Conservation (phyloP, 2,888 invertebrate species). For the Metacarcinus magister region DNA sequence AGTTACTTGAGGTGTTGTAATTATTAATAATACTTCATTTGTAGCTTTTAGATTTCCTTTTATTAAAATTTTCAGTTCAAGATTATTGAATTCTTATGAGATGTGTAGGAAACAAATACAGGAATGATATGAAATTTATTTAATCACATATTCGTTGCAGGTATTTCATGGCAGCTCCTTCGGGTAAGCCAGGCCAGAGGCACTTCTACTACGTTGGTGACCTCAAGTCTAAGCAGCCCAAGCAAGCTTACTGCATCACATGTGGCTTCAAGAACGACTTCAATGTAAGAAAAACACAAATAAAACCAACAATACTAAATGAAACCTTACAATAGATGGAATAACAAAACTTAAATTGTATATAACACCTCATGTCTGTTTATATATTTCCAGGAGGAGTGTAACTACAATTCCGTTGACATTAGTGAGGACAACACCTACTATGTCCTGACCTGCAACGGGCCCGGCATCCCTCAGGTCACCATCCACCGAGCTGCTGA, state of each 20-base stretch:
- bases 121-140: neutral
- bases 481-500: constrained; percentile 81
- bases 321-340: too few species aligned
- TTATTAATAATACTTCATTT: too few species aligned
- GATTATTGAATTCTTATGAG: too few species aligned
- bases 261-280: constrained; percentile 87
- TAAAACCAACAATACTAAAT: neutral
- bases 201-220: constrained; percentile 91
- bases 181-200: constrained; percentile 90
- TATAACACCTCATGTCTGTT: neutral
- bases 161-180: constrained; percentile 93
- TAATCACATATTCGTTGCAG: constrained; percentile 85
- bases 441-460: constrained; percentile 91
- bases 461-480: constrained; percentile 87
- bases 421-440: constrained; percentile 89
- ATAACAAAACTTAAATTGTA: neutral
- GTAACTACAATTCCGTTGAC: constrained; percentile 89
- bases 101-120: neutral
- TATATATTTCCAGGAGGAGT: constrained; percentile 85
- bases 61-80: too few species aligned
- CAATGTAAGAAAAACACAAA: constrained; percentile 68
- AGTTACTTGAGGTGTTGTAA: constrained; percentile 84
- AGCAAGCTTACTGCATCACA: constrained; percentile 89
- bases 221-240: constrained; percentile 84
- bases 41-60: too few species aligned